Evolutionary conservation across 1,140 invertebrate genomes (phyloP), one percentile per base, ranked within the genome.

Genomic region (Drosophila arawakana): DNA sequence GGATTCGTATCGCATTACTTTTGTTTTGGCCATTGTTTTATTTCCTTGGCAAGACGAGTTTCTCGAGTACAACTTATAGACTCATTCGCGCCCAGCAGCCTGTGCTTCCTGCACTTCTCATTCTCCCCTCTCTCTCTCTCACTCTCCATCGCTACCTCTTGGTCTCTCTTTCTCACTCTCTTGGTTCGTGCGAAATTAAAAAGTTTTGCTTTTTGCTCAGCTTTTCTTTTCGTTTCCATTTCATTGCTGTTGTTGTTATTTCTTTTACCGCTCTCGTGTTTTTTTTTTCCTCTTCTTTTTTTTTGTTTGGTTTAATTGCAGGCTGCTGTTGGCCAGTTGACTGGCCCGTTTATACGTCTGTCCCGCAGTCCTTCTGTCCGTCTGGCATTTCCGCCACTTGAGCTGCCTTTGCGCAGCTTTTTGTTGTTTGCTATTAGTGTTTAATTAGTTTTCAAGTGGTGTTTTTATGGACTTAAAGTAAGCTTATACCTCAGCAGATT

Each of bases 371-470:
- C 39, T 9, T 44, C 39, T 44, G 37, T 11, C 43, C 34, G 25
- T 18, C 52, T 44, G 34, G 54, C 70, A 66, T 61, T 69, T 73
- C 61, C 54, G 47, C 47, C 69, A 71, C 73, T 76, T 76, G 60
- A 65, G 55, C 69, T 72, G 61, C 55, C 71, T 62, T 77, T 77
- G 63, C 57, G 39, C 63, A 73, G 74, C 74, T 76, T 73, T 74
- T 73, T 68, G 62, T 76, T 81, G 68, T 76, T 73, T 80, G 83
- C 90, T 91, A 91, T 91, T 91, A 90, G 85, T 85, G 90, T 91
- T 91, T 91, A 91, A 91, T 91, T 91, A 91, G 90, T 91, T 91
- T 90, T 91, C 90, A 91, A 91, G 90, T 91, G 90, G 74, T 88
- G 69, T 82, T 91, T 91, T 91, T 82, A 91, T 91, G 68, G 68